Base-by-base conservation (phyloP, 2,113 vertebrate species). In the Diglossa brunneiventris region DNA sequence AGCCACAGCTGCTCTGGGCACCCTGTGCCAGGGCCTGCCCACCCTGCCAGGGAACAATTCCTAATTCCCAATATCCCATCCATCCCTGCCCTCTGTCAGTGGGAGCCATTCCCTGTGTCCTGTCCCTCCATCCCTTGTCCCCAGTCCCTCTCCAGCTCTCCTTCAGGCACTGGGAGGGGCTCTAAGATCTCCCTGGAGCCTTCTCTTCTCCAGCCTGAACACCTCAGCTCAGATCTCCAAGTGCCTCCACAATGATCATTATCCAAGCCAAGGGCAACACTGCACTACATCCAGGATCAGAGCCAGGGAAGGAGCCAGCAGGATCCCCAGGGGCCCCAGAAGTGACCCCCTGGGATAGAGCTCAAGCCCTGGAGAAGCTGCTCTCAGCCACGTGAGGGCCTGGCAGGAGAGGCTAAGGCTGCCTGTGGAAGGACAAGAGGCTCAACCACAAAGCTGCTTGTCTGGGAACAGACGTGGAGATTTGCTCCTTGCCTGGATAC, bases 401-500 rank as follows among this genome's bases (percentile, higher is more conserved):
- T 13, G 46, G 77, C 50, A 41, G 69, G 84, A 82, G 31, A 59
- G 78, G 81, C 88, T 84, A 27, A 44, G 80, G 52, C 35, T 5
- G 7, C 44, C 70, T 6, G 28, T 21, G 2, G 28, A 92, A 87
- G 84, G 73, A 85, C 24, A 93, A 73, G 63, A 55, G 81, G 87
- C 89, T 87, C 78, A 91, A 94, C 42, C 83, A 78, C 82, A 94
- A 91, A 92, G 86, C 83, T 1, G 8, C 88, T 78, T 88, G 72
- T 68, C 94, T 90, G 92, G 72, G 88, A 92, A 78, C n/a, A 49
- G 90, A 74, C 81, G 0, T n/a, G 55, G 86, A 76, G 95, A 93
- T 96, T 82, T 90, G 86, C 90, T 97, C 94, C 84, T 91, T 58
- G 89, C 77, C 74, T 46, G 41, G 81, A 14, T 75, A 92, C 93